These are phyloP conservation scores for Nowickia ferox DNA, from an alignment of 2,888 invertebrate species.

Conservation along the genomic window DNA sequence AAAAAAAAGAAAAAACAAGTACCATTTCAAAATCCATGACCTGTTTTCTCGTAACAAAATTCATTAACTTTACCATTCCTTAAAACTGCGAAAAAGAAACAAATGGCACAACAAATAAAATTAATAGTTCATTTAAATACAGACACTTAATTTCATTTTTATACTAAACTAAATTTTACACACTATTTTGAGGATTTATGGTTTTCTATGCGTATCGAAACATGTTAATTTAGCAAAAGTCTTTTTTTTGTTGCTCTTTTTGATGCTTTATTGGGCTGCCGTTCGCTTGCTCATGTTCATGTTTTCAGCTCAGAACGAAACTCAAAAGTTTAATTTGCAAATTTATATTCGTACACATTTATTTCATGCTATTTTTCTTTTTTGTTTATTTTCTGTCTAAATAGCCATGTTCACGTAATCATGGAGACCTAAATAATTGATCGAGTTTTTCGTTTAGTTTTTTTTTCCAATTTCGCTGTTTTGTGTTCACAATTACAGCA, in stretches of 20 bases:
- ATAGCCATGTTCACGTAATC: slow-evolving; percentile 65
- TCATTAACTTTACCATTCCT: not conserved
- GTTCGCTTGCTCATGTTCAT: not conserved
- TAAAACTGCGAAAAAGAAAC: not conserved
- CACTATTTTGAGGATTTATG: slow-evolving; percentile 53
- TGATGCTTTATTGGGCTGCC: not conserved
- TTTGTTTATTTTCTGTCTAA: slow-evolving; percentile 25
- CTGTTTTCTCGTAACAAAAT: not conserved
- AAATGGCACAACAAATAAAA: slow-evolving; percentile 10
- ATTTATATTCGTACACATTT: slow-evolving; percentile 19
- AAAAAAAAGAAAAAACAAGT: not conserved
- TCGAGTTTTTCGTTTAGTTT: slow-evolving; percentile 49
- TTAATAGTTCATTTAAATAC: slow-evolving; percentile 46
- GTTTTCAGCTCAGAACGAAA: slow-evolving; percentile 12
- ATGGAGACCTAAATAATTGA: slow-evolving; percentile 67
- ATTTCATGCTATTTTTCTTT: slow-evolving; percentile 17
- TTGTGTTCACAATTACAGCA: slow-evolving; percentile 51
- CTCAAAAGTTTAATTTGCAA: slow-evolving; percentile 5
- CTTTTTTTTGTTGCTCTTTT: not conserved
- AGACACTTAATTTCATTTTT: slow-evolving; percentile 15
- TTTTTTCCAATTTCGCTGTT: slow-evolving; percentile 15
- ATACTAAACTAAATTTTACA: slow-evolving; percentile 1
- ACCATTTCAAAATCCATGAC: not conserved
- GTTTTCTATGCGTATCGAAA: slow-evolving; percentile 57
- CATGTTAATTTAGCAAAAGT: slow-evolving; percentile 54